A percentile compares a stretch with the other conserved stretches of the same genome.
Conservation (phyloP, 2,888 invertebrate species). For the Eristalinus sepulchralis region DNA sequence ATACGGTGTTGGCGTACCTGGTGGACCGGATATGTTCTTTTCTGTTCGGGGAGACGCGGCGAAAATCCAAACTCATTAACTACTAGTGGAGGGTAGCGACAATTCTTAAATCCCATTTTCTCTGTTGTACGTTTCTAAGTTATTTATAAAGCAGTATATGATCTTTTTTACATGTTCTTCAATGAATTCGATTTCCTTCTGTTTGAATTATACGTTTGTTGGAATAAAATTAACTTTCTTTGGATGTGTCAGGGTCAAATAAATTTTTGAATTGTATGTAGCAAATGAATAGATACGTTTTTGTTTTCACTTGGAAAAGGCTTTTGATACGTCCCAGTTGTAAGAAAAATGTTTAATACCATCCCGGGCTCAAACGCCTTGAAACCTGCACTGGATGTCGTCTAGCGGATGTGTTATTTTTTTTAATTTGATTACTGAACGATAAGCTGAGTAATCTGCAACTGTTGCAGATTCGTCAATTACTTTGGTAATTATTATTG, state of each 20-base stretch:
- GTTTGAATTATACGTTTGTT: conserved; percentile 34
- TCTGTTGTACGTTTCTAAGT: conserved; percentile 26
- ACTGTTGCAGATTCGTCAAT: too few relatives aligned
- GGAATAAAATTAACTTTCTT: conserved; percentile 6
- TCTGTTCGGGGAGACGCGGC: conserved; percentile 91
- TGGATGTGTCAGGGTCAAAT: conserved; percentile 50
- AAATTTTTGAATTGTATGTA: conserved; percentile 35
- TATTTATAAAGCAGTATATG: conserved; percentile 45
- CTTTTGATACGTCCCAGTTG: too few relatives aligned
- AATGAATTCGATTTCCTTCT: conserved; percentile 31
- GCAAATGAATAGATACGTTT: not conserved
- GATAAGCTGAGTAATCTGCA: too few relatives aligned
- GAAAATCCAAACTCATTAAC: conserved; percentile 75
- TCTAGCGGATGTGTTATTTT: too few relatives aligned
- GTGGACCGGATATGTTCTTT: conserved; percentile 93
- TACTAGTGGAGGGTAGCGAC: conserved; percentile 21
- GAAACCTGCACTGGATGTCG: too few relatives aligned
- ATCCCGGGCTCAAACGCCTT: too few relatives aligned
- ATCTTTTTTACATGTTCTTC: conserved; percentile 46
- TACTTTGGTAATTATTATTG: too few relatives aligned
- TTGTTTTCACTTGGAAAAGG: not conserved
- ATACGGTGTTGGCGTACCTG: conserved; percentile 92
- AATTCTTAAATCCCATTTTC: not conserved
- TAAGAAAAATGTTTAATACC: too few relatives aligned
- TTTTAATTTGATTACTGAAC: too few relatives aligned